Evolutionary conservation across 2,113 vertebrate genomes (phyloP), one percentile per base, ranked within the genome.

Genomic region (Sapajus apella): DNA sequence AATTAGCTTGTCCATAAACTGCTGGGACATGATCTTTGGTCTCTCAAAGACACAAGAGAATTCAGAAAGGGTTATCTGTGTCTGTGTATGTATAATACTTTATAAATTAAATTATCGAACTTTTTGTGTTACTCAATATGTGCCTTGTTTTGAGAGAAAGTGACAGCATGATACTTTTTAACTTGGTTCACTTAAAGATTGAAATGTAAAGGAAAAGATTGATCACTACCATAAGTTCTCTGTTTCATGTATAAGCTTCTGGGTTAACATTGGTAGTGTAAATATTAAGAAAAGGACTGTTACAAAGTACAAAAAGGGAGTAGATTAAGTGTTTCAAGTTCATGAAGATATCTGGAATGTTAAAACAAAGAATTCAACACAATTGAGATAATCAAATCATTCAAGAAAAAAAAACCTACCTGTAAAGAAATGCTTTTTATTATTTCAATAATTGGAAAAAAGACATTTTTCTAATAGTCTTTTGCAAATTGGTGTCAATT

Each of bases 261-360:
- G 90, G 88, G 83, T 97, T 98, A 97, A 97, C 97, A 94, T 93
- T 97, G 94, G 97, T 75, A 97, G 89, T 93, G 87, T 97, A 98
- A 98, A 97, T 93, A 87, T 94, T 96, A 76, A 91, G 85, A 95
- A 91, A 96, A 82, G 30, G 37, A 76, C 89, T 56, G 11, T 50
- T 68, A 75, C 76, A 73, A 93, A 87, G 96, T 97, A 98, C 92
- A 93, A 98, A 97, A 97, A 97, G 61, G 80, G 97, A 98, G 95
- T 96, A 92, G 83, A 96, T 96, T 79, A 97, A 95, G 94, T 64
- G 45, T 96, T 96, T 96, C 97, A 97, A 97, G 91, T 97, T 98
- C 79, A 94, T 85, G 94, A 81, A 97, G 90, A 96, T 98, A 97
- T 94, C 77, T 91, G 90, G 94, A 97, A 97, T 84, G 66, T 87